Percentiles rank a stretch among this genome's conserved stretches.
These are phyloP conservation scores for Arctia plantaginis DNA, from an alignment of 2,888 invertebrate genomes.

Conservation along the genomic window DNA sequence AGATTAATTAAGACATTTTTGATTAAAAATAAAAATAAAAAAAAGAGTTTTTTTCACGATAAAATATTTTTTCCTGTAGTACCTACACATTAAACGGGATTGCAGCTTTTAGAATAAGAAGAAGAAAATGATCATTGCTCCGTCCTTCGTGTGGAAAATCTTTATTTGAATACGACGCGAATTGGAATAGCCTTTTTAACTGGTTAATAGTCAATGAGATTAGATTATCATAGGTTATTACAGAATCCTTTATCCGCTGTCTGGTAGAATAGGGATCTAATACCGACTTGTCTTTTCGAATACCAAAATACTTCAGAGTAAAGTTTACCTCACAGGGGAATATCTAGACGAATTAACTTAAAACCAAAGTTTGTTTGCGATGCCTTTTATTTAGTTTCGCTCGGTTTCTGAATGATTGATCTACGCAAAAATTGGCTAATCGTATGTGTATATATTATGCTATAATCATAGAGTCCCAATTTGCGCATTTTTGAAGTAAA, in stretches of 20 bases:
- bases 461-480: no score
- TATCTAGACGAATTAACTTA: neutral
- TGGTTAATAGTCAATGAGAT: conserved; percentile 41
- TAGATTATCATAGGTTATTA: conserved; percentile 19
- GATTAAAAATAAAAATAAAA: neutral
- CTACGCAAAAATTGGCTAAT: neutral
- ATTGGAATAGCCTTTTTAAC: conserved; percentile 57
- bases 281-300: neutral
- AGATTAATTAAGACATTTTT: no score
- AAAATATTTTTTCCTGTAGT: neutral
- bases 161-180: conserved; percentile 38
- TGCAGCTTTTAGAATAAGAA: neutral
- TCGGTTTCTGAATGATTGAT: neutral
- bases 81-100: neutral
- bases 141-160: conserved; percentile 3
- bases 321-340: neutral
- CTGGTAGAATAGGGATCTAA: neutral
- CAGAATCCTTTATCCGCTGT: conserved; percentile 3
- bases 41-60: neutral
- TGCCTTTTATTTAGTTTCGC: neutral
- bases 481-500: no score
- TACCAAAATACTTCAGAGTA: neutral
- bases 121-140: neutral
- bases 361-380: neutral
- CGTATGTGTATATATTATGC: neutral